phyloP scores from a whole-genome alignment of 53 echinoderm and acorn worm species.

The Zoroaster sp. region DNA sequence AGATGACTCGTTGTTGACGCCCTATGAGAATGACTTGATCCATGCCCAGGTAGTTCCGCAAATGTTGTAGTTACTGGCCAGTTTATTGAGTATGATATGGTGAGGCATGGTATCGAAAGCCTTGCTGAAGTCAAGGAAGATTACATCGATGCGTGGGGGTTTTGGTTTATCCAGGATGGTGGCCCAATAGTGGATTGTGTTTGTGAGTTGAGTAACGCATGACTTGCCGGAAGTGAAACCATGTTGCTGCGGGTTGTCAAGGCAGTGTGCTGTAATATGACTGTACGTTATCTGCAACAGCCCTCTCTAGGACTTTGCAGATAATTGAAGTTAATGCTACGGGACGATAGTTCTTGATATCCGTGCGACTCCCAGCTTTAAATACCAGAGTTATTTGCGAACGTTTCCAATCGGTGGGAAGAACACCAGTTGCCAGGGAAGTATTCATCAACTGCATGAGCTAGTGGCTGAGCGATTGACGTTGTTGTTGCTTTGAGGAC shows the following conservation, averaged over 20 bases:
- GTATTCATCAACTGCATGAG: neutral
- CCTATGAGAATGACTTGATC: neutral
- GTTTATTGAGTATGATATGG: neutral
- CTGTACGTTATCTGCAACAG: constrained; percentile 27
- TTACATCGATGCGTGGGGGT: neutral
- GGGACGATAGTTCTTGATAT: constrained; percentile 26
- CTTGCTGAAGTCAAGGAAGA: neutral
- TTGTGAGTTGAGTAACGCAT: constrained; percentile 25
- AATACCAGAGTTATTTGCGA: constrained; percentile 19
- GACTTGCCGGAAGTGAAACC: constrained; percentile 20
- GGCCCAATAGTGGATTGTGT: constrained; percentile 1
- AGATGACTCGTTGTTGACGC: neutral
- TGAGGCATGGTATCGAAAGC: constrained; percentile 29
- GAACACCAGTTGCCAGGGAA: constrained; percentile 1
- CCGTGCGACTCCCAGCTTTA: constrained; percentile 8
- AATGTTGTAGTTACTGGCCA: neutral
- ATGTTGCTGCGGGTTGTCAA: constrained; percentile 7
- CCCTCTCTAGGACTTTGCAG: constrained; percentile 5
- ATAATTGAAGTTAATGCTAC: constrained; percentile 17
- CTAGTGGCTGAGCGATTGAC: neutral
- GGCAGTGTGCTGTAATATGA: constrained; percentile 10
- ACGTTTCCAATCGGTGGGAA: constrained; percentile 3
- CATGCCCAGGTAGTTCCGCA: neutral
- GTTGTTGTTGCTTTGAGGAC: neutral
- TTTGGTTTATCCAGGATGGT: neutral